Evolutionary conservation across 64 coral and sea anemone genomes (phyloP), one percentile per base, ranked within the genome.

Genomic region (Trachythela sp.): DNA sequence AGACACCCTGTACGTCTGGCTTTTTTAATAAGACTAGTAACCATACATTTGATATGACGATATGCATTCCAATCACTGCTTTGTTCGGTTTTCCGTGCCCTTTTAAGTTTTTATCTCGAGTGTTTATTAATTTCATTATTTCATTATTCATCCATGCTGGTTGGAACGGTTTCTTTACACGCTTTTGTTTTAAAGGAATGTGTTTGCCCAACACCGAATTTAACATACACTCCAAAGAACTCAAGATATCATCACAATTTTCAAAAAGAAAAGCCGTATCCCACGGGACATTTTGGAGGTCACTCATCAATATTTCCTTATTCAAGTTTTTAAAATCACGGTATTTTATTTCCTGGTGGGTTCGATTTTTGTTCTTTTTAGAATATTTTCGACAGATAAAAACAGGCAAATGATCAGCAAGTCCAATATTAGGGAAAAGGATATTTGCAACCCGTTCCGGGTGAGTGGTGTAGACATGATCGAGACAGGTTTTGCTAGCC

Each of bases 371-470:
- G 48, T 49, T 20, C 22, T 89, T 32, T 24, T 20, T 68, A 48
- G 15, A 83, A 86, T 94, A 91, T 94, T 91, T 94, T 20, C 86
- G 85, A 34, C 52, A 26, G 39, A 85, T 83, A 77, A 88, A 84
- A 17, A 94, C 72, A 32, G 85, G 89, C 2, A 94, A 48, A 77
- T 94, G 93, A 56, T 94, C 93, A 22, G 93, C 48, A 32, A 94
- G 50, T 36, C 93, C 93, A 42, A 91, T 94, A 75, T 94, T 85
- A 13, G 71, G 36, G 15, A 93, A 87, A 38, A 17, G 34, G 26
- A 90, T 41, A 11, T 83, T 43, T 20, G 88, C 49, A 54, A 90
- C 90, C 64, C 14, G 43, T 1, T 88, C 20, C 4, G 20, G 67
- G n/a, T 89, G 54, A n/a, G 83, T 86, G 17, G 83, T 85, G 49